These are phyloP conservation scores for Protosalanx chinensis DNA, from an alignment of 2,797 vertebrate genomes.

Conservation along the genomic window DNA sequence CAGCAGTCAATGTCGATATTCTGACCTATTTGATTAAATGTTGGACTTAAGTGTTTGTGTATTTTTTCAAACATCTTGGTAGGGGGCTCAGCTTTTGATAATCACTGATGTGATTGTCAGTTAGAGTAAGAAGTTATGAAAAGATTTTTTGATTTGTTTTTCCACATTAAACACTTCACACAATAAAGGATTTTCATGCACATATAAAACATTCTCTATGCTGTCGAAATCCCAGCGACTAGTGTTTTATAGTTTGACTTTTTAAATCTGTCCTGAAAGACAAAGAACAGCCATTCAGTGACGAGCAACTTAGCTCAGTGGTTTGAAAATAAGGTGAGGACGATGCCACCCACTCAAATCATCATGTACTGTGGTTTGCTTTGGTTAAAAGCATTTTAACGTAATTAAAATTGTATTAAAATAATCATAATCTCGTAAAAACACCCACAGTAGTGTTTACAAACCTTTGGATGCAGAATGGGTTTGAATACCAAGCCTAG, in stretches of 20 bases:
- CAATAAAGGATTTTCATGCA: conserved; percentile 75
- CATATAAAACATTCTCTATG: conserved; percentile 58
- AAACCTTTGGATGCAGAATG: too few relatives aligned
- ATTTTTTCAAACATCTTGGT: conserved; percentile 49
- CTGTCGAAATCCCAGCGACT: neutral
- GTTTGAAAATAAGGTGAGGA: too few relatives aligned
- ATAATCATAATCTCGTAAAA: too few relatives aligned
- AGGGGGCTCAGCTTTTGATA: conserved; percentile 68
- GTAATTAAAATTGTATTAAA: too few relatives aligned
- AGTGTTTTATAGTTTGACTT: too few relatives aligned
- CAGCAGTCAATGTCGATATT: conserved; percentile 88
- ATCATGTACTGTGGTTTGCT: too few relatives aligned
- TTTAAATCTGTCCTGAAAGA: conserved; percentile 72
- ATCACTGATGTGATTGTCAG: conserved; percentile 61
- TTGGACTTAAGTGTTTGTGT: conserved; percentile 80
- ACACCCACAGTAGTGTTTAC: too few relatives aligned
- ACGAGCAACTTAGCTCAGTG: too few relatives aligned
- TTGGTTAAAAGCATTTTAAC: too few relatives aligned
- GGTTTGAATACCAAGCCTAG: too few relatives aligned
- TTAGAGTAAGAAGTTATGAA: conserved; percentile 75
- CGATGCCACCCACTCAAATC: too few relatives aligned
- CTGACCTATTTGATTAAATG: conserved; percentile 93
- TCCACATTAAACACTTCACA: conserved; percentile 76
- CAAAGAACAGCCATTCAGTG: too few relatives aligned
- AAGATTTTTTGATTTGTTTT: conserved; percentile 78